phyloP scores from a whole-genome alignment of 2,113 vertebrate species.

The Onychostoma macrolepis region DNA sequence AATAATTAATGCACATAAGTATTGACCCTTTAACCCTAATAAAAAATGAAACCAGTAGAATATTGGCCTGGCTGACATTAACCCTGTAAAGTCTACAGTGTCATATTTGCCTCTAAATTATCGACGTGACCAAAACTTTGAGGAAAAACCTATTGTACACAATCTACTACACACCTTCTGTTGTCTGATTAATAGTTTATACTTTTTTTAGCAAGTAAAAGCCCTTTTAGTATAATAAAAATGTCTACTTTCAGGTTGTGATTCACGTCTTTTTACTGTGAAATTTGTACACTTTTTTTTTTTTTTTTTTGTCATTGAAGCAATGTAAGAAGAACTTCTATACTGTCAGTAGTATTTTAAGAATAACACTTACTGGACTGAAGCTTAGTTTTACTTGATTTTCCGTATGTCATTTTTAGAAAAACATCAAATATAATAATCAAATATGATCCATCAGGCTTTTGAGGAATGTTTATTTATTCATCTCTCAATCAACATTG shows the following conservation, averaged over 20 bases:
- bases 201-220: too few relatives aligned
- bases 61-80: background rate
- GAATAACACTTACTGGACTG: background rate
- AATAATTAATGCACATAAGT: background rate
- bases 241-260: background rate
- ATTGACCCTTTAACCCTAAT: background rate
- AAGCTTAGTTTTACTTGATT: background rate
- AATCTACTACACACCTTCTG: background rate
- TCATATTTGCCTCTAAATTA: background rate
- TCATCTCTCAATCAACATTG: background rate
- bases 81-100: background rate
- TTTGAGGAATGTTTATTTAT: background rate
- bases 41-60: background rate
- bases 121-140: background rate
- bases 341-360: background rate
- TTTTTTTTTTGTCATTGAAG: too few relatives aligned
- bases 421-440: too few relatives aligned
- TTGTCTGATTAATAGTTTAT: background rate
- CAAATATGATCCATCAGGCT: background rate
- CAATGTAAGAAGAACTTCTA: too few relatives aligned
- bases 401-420: background rate
- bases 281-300: background rate
- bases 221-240: background rate
- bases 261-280: background rate
- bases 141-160: background rate